phyloP scores from a whole-genome alignment of 2,888 invertebrate species.

The Caenorhabditis becei region DNA sequence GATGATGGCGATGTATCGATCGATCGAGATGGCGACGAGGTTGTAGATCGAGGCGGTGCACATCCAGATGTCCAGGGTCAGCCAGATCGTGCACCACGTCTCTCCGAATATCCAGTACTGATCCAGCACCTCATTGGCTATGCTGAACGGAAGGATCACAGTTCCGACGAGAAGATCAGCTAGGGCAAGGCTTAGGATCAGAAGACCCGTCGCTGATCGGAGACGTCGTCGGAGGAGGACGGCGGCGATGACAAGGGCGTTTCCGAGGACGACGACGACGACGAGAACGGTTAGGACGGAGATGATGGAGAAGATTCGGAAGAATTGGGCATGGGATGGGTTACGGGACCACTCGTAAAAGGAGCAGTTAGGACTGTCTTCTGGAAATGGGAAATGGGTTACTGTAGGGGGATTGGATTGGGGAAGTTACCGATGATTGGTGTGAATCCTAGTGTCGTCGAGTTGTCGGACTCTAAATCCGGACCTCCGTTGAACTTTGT shows the following conservation, averaged over 20 bases:
- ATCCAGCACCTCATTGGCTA: constrained; percentile 90
- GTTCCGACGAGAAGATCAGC: constrained; percentile 94
- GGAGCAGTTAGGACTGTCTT: constrained; percentile 68
- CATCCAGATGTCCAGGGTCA: constrained; percentile 98
- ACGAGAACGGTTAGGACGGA: constrained; percentile 81
- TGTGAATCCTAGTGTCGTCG: constrained; percentile 47
- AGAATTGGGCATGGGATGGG: constrained; percentile 79
- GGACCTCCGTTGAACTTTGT: constrained; percentile 30
- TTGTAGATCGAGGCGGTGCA: constrained; percentile 98
- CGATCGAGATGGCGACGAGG: constrained; percentile 94
- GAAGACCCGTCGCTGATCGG: constrained; percentile 95
- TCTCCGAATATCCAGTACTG: constrained; percentile 96
- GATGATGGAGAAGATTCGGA: constrained; percentile 81
- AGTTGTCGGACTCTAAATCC: not conserved
- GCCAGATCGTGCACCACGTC: constrained; percentile 92
- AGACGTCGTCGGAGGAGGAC: constrained; percentile 83
- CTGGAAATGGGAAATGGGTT: constrained; percentile 15
- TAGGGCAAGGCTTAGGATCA: constrained; percentile 96
- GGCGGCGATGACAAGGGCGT: constrained; percentile 81
- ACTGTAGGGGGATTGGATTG: not conserved
- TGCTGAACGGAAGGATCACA: constrained; percentile 95
- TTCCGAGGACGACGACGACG: constrained; percentile 80
- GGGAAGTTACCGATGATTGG: constrained; percentile 24
- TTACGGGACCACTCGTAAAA: constrained; percentile 80
- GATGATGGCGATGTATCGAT: constrained; percentile 93